These are phyloP conservation scores for Rhizoglyphus robini DNA, from an alignment of 1,140 invertebrate genomes.

Conservation along the genomic window DNA sequence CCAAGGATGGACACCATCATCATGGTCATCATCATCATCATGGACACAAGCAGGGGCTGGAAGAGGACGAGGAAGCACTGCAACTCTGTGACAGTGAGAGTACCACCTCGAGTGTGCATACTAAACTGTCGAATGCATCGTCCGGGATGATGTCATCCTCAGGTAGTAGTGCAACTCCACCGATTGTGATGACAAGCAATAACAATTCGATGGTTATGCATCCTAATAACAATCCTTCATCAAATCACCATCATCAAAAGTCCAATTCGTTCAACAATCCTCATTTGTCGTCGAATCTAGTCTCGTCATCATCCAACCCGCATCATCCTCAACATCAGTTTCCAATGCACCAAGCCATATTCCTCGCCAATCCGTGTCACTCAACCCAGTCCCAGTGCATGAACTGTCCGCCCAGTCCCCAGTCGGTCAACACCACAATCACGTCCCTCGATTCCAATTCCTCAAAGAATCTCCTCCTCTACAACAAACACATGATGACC, in stretches of 20 bases:
- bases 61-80: constrained; percentile 8
- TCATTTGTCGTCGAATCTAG: no score
- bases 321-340: background rate
- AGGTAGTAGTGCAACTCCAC: no score
- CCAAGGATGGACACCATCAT: background rate
- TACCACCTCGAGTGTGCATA: background rate
- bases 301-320: no score
- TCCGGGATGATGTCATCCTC: no score
- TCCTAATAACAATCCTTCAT: no score
- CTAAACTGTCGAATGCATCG: no score
- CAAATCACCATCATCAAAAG: no score
- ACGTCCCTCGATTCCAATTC: background rate
- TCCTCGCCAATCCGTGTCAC: constrained; percentile 9
- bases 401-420: background rate
- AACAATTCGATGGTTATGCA: no score
- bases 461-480: background rate
- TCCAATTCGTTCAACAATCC: no score
- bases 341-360: background rate
- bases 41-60: background rate
- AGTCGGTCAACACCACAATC: background rate
- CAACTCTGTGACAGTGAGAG: constrained; percentile 2
- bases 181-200: no score
- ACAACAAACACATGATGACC: background rate
- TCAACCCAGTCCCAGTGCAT: background rate
- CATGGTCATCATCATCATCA: constrained; percentile 1